Conservation (phyloP, 2,888 invertebrate genomes). For the Belgica antarctica region DNA sequence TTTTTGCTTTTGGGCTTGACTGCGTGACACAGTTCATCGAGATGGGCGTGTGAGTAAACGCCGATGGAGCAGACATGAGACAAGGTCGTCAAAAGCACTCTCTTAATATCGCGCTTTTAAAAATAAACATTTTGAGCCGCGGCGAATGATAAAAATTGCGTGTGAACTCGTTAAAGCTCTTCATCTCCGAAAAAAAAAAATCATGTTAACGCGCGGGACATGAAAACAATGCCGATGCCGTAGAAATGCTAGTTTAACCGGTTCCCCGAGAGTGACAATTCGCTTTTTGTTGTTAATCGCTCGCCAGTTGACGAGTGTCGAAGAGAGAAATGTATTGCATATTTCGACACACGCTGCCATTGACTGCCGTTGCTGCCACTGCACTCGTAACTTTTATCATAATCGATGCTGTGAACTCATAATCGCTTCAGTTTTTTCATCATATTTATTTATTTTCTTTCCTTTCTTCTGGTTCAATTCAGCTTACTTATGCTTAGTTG, state of each 20-base stretch:
- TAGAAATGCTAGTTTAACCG: neutral
- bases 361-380: neutral
- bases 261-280: too few species aligned
- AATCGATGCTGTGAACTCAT: too few species aligned
- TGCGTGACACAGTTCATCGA: neutral
- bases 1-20: too few species aligned
- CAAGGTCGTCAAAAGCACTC: neutral
- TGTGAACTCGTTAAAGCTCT: conserved; percentile 5
- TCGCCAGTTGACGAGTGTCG: too few species aligned
- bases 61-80: neutral
- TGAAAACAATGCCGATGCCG: neutral
- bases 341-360: too few species aligned
- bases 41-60: neutral
- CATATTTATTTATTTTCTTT: neutral
- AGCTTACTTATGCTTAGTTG: conserved; percentile 39
- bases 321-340: neutral
- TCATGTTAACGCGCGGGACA: neutral
- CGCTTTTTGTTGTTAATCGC: neutral
- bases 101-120: neutral
- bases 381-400: neutral
- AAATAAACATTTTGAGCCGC: neutral
- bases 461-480: neutral
- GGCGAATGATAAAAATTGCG: neutral
- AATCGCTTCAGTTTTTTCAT: neutral
- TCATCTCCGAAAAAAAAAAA: too few species aligned